A percentile compares a stretch with the other conserved stretches of the same genome.
Conservation (phyloP, 2,888 invertebrate species). For the Malachius bipustulatus region DNA sequence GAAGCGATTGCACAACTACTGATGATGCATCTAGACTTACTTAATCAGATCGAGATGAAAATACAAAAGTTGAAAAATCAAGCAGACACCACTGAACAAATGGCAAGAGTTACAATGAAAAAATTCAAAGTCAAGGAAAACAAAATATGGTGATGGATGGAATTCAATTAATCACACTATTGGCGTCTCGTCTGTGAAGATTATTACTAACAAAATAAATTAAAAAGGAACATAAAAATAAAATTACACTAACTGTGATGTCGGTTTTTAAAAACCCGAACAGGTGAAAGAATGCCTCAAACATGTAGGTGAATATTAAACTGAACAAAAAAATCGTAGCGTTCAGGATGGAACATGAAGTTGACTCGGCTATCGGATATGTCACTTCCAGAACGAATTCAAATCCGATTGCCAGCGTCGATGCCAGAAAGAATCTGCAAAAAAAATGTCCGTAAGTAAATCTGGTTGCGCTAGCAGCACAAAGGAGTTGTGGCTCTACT, state of each 20-base stretch:
- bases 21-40: neutral
- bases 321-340: conserved; percentile 42
- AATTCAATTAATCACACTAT: neutral
- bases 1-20: neutral
- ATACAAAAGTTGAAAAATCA: neutral
- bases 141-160: neutral
- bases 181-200: conserved; percentile 1
- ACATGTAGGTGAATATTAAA: neutral
- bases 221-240: neutral
- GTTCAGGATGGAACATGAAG: conserved; percentile 84
- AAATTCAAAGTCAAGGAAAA: conserved; percentile 1
- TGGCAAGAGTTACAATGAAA: neutral
- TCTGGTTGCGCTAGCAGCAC: too few species aligned
- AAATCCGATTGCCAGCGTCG: conserved; percentile 88
- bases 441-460: too few species aligned
- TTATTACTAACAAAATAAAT: neutral
- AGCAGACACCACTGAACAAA: neutral
- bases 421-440: conserved; percentile 90
- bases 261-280: neutral
- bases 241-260: neutral
- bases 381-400: conserved; percentile 93
- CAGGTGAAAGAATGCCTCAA: neutral
- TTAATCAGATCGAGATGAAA: neutral
- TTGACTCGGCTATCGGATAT: conserved; percentile 91
- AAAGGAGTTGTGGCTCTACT: too few species aligned